Percentiles rank a stretch among this genome's conserved stretches.
phyloP scores from a whole-genome alignment of 2,888 invertebrate species.

The Orthosia incerta region DNA sequence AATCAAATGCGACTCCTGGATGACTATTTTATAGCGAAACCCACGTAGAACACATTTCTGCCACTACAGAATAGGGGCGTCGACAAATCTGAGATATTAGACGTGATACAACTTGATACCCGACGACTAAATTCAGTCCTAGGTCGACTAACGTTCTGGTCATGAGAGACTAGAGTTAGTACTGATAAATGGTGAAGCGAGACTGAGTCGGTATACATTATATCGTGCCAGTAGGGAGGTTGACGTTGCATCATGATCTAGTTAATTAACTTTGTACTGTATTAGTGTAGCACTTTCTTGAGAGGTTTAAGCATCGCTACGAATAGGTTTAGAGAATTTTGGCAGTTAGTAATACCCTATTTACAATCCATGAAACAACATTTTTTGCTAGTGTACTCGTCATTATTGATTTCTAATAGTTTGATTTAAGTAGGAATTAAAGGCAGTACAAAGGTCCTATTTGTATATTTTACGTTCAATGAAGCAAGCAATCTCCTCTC shows the following conservation, averaged over 20 bases:
- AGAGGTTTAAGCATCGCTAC: too few relatives aligned
- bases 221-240: neutral
- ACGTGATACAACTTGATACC: constrained; percentile 29
- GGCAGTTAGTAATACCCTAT: too few relatives aligned
- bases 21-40: neutral
- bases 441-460: too few relatives aligned
- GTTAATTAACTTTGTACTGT: constrained; percentile 11
- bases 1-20: neutral
- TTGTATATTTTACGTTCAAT: too few relatives aligned
- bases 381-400: neutral
- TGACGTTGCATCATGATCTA: constrained; percentile 8
- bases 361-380: neutral
- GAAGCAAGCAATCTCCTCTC: neutral
- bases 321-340: too few relatives aligned
- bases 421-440: too few relatives aligned
- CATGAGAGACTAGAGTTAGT: constrained; percentile 46
- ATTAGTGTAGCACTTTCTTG: neutral
- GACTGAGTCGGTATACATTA: constrained; percentile 8
- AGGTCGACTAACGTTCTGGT: constrained; percentile 39
- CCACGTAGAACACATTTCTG: neutral
- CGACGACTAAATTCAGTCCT: constrained; percentile 43
- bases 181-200: constrained; percentile 48
- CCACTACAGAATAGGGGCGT: constrained; percentile 42
- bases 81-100: constrained; percentile 47
- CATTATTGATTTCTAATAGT: too few relatives aligned